These are phyloP conservation scores for Lepidostoma basale DNA, from an alignment of 1,140 invertebrate species.

Conservation along the genomic window DNA sequence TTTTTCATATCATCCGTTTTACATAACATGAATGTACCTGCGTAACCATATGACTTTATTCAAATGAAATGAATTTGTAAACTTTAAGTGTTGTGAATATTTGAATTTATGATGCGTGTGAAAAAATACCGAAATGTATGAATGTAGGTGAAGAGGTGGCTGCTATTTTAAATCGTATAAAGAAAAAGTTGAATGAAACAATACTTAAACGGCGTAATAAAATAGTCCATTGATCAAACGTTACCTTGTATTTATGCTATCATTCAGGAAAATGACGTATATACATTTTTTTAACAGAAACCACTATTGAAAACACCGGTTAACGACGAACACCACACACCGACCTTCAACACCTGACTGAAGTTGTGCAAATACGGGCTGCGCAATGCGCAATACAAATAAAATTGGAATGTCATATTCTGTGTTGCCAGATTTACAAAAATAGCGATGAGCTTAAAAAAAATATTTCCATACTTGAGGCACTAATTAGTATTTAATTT, in stretches of 20 bases:
- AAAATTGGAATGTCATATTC: neutral
- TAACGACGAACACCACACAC: neutral
- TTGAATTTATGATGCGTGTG: no score
- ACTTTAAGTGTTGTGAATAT: no score
- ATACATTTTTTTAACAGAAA: conserved; percentile 22
- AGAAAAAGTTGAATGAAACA: conserved; percentile 10
- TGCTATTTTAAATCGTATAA: neutral
- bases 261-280: conserved; percentile 7
- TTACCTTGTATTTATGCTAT: conserved; percentile 12
- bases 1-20: no score
- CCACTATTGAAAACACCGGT: conserved; percentile 13
- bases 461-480: no score
- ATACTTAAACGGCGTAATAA: neutral
- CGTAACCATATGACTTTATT: no score
- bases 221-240: conserved; percentile 1
- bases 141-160: neutral
- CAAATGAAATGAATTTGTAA: no score
- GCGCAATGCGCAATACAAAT: neutral
- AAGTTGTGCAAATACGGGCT: neutral
- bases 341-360: conserved; percentile 11
- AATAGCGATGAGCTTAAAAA: no score
- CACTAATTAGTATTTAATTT: no score
- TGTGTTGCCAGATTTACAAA: neutral
- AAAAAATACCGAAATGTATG: neutral
- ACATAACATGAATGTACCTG: no score